Conservation (phyloP, 2,797 vertebrate species). For the Sebastes melanostomus region DNA sequence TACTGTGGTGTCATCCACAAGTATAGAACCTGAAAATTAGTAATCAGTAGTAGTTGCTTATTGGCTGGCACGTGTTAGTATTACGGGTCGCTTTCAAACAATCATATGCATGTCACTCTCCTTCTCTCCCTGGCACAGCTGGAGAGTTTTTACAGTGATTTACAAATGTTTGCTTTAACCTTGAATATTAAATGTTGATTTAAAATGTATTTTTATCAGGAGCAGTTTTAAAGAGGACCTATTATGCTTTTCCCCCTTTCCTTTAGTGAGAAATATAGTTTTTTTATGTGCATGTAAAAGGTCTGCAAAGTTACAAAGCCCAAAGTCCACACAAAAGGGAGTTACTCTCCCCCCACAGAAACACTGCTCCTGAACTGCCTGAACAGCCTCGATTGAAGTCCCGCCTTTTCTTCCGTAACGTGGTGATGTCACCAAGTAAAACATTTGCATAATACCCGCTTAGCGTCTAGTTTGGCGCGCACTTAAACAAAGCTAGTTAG, state of each 20-base stretch:
- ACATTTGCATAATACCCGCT: too few species aligned
- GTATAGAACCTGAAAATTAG: not conserved
- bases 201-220: not conserved
- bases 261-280: too few species aligned
- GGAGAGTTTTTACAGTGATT: not conserved
- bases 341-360: too few species aligned
- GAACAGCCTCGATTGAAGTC: too few species aligned
- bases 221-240: not conserved
- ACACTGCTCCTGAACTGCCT: too few species aligned
- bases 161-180: constrained; percentile 24
- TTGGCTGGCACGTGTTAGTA: not conserved
- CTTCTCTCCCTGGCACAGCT: not conserved
- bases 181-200: constrained; percentile 28
- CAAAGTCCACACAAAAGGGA: too few species aligned
- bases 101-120: not conserved
- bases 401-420: too few species aligned
- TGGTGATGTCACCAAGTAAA: too few species aligned
- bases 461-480: fast-evolving
- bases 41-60: not conserved
- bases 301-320: too few species aligned
- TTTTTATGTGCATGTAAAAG: too few species aligned
- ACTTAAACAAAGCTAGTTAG: too few species aligned
- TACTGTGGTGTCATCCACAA: not conserved
- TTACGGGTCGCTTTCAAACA: not conserved
- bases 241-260: too few species aligned